A percentile compares a stretch with the other conserved stretches of the same genome.
Conservation (phyloP, 2,113 vertebrate genomes). For the Chaenocephalus aceratus region DNA sequence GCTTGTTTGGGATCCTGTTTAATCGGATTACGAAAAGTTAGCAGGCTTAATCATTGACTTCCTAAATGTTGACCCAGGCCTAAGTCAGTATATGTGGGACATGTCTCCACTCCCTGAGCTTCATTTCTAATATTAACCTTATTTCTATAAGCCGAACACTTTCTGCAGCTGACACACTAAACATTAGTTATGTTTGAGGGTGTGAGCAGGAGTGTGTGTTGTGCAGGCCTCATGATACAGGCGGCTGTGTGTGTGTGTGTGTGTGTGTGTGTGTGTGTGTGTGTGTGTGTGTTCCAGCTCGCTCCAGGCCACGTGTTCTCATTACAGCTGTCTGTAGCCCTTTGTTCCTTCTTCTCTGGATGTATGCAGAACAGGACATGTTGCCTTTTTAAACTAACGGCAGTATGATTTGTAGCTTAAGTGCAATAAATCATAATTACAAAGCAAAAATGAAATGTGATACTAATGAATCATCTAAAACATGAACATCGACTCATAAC, state of each 20-base stretch:
- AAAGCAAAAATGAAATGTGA: not conserved
- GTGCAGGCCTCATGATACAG: conserved; percentile 4
- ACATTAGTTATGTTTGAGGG: not conserved
- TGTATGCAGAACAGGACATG: conserved; percentile 8
- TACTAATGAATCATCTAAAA: not conserved
- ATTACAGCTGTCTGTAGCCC: conserved; percentile 33
- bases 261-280: not conserved
- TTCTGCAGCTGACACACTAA: not conserved
- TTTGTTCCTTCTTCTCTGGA: conserved; percentile 32
- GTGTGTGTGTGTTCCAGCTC: not conserved
- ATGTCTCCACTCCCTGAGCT: not conserved
- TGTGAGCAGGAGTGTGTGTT: not conserved
- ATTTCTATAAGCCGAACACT: not conserved
- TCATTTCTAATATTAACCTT: not conserved
- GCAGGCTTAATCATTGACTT: not conserved
- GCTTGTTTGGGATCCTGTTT: not conserved
- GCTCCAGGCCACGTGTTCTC: conserved; percentile 25
- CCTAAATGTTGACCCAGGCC: not conserved
- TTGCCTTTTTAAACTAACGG: not conserved
- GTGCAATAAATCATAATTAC: not conserved
- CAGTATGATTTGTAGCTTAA: not conserved
- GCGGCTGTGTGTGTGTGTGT: not conserved
- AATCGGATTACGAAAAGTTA: not conserved
- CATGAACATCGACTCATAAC: not conserved
- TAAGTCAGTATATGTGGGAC: not conserved